Percentiles rank a stretch among this genome's conserved stretches.
phyloP scores from a whole-genome alignment of 2,113 vertebrate genomes.

The Potamarius usumacintae region DNA sequence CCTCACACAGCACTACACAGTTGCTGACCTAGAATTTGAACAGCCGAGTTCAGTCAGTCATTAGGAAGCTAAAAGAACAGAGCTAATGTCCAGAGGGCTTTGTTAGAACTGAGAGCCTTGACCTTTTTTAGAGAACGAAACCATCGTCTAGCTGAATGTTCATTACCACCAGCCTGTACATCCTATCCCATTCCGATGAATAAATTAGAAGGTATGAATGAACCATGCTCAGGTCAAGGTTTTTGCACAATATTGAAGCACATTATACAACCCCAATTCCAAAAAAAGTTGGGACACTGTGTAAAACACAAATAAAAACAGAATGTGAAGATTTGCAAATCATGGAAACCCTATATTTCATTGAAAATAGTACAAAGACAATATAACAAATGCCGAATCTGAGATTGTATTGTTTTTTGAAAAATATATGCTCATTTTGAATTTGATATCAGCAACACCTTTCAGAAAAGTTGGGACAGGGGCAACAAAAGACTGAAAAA shows the following conservation, averaged over 20 bases:
- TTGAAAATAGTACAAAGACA: too few species aligned
- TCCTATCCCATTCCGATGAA: constrained; percentile 14
- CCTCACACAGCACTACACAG: constrained; percentile 41
- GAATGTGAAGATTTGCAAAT: too few species aligned
- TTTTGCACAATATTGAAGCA: background rate
- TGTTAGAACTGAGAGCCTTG: constrained; percentile 13
- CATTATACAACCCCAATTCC: too few species aligned
- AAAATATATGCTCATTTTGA: too few species aligned
- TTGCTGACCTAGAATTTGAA: constrained; percentile 57
- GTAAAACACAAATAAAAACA: too few species aligned
- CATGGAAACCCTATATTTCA: too few species aligned
- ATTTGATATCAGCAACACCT: too few species aligned
- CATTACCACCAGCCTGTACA: constrained; percentile 1
- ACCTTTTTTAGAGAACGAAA: constrained; percentile 10
- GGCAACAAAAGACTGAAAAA: too few species aligned
- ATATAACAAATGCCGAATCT: too few species aligned
- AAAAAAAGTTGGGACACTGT: too few species aligned
- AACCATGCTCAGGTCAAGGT: background rate
- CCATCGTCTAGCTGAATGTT: constrained; percentile 23
- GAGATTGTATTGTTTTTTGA: too few species aligned
- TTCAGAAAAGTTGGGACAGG: too few species aligned
- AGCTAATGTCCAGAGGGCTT: constrained; percentile 26
- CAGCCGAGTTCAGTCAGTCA: constrained; percentile 35
- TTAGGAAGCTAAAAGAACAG: constrained; percentile 28
- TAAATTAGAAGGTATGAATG: constrained; percentile 26